Base-by-base conservation (phyloP, 2,113 vertebrate species). In the Rhynchomys soricoides region DNA sequence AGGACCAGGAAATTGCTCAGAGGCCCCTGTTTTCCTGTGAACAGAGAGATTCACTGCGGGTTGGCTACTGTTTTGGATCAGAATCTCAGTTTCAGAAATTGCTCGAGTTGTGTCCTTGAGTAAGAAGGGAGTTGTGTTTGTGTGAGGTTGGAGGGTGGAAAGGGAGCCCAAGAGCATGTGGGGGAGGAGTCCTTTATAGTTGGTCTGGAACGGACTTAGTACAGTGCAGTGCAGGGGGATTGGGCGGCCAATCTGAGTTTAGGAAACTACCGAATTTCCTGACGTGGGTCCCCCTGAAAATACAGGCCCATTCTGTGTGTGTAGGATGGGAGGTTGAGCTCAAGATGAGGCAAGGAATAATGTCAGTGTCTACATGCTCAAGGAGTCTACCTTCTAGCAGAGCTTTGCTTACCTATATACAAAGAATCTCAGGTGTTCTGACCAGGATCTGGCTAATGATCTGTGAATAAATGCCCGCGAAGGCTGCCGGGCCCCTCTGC, bases 1-100 rank as follows among this genome's bases (percentile, higher is more conserved):
- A 94, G 78, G 88, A 91, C 62, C 96, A 97, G 96, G 96, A 97
- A 98, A 98, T 97, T 97, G 97, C 97, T 97, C 96, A 97, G 91
- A 95, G 68, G 73, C 24, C 92, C 83, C 77, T 24, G 92, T 93
- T 95, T 96, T 98, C 97, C 97, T 97, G 96, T 95, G 90, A 90
- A 68, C 88, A 66, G 62, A 55, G 90, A 93, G 90, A 86, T 70
- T 57, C 62, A 64, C 91, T 86, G 9, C 50, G 24, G 22, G 50
- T 93, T 90, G 86, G 94, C 81, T 94, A 50, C 90, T 93, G 95
- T 95, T 97, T 96, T 95, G 97, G 92, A 95, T 94, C 78, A 45
- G 82, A 96, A 77, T 92, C 95, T 95, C 48, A 1, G 73, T 86
- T 95, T 96, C 77, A 91, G 96, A 97, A 97, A 97, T 85, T 92